These are phyloP conservation scores for Speoplatyrhinus poulsoni DNA, from an alignment of 2,113 vertebrate genomes.

Conservation along the genomic window DNA sequence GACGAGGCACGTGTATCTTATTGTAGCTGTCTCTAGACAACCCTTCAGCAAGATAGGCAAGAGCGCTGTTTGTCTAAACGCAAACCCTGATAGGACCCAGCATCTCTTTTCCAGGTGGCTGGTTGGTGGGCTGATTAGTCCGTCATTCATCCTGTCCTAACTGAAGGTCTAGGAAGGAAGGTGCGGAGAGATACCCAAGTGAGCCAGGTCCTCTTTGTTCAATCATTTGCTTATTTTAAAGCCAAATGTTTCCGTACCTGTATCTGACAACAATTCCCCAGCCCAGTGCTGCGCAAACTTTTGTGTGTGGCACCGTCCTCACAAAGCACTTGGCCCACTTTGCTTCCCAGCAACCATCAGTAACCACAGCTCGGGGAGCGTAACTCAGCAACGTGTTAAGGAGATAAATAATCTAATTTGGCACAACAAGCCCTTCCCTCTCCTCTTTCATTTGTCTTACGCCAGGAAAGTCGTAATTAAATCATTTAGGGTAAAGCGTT, in stretches of 20 bases:
- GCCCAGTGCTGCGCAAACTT: slow-evolving; percentile 48
- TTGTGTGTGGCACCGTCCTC: slow-evolving; percentile 48
- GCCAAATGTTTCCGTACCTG: slow-evolving; percentile 69
- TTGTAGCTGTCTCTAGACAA: slow-evolving; percentile 68
- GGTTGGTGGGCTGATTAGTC: slow-evolving; percentile 21
- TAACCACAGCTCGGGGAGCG: slow-evolving; percentile 87
- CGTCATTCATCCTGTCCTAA: slow-evolving; percentile 36
- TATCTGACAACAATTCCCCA: slow-evolving; percentile 72
- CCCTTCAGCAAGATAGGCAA: slow-evolving; percentile 46
- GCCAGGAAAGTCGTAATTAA: slow-evolving; percentile 95
- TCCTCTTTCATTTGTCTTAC: slow-evolving; percentile 94
- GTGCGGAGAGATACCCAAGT: slow-evolving; percentile 53
- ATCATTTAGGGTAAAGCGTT: slow-evolving; percentile 91
- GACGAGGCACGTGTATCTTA: slow-evolving; percentile 59
- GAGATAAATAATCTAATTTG: slow-evolving; percentile 97
- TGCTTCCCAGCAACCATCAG: slow-evolving; percentile 73
- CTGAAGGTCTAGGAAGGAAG: slow-evolving; percentile 17
- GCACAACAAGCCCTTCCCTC: slow-evolving; percentile 84
- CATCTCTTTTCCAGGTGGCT: slow-evolving; percentile 39
- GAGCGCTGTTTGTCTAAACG: slow-evolving; percentile 54
- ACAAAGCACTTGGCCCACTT: slow-evolving; percentile 71
- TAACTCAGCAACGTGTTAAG: slow-evolving; percentile 90
- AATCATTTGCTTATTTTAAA: slow-evolving; percentile 68
- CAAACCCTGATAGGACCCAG: slow-evolving; percentile 47
- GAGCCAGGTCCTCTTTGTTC: slow-evolving; percentile 65